Base-by-base conservation (phyloP, 2,797 vertebrate species). In the Buceros bicornis region DNA sequence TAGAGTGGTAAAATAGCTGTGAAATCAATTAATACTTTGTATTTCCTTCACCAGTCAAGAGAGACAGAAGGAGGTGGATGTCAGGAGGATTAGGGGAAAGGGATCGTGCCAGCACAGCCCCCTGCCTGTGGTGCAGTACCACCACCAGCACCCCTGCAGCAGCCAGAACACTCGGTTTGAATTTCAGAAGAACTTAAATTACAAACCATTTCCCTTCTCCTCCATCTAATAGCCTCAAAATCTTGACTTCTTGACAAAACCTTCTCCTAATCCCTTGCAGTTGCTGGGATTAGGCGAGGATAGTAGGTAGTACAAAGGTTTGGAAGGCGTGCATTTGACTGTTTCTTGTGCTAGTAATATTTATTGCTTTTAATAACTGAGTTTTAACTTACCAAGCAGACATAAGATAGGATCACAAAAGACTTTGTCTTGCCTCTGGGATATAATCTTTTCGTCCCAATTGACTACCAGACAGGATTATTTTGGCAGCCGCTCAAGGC, bases 351-450 rank as follows among this genome's bases (percentile, higher is more conserved):
- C 60, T 48, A 13, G 77, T n/a, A 76, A 50, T 95, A 95, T 90
- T 95, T 96, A 95, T 95, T 95, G 91, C 73, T 86, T 94, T 94
- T 95, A 96, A 96, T 96, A 95, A 94, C 80, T 11, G 35, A 71
- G 78, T 69, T 94, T 94, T 79, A 80, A 77, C 66, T 93, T 90
- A 77, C 94, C 60, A 70, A 64, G 53, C 31, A 88, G 93, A 50
- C 50, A 26, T 73, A 80, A 81, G 91, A 90, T 28, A 19, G 2
- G 43, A 72, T 95, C 86, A 84, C 54, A 79, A 61, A 94, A 82
- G 25, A 42, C 66, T 90, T 72, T 77, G 19, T 87, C 73, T 89
- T 95, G 92, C 93, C 95, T 92, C 81, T 73, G 88, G 93, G 90
- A 66, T 89, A 77, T 31, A 90, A 90, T 92, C 73, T 53, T 93